phyloP scores from a whole-genome alignment of 1,140 invertebrate genomes.

The Magallana gigas region DNA sequence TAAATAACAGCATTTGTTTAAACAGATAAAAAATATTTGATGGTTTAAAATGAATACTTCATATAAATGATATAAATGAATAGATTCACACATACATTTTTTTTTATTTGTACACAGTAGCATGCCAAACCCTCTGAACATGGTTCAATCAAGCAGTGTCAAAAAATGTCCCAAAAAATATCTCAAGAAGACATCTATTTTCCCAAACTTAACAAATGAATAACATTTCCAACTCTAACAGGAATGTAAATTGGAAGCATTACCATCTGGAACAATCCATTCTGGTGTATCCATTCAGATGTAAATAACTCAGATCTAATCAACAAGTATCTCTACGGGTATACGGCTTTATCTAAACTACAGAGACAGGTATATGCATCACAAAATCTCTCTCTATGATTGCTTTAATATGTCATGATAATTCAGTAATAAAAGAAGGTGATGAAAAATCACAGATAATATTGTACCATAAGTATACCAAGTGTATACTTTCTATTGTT shows the following conservation, averaged over 20 bases:
- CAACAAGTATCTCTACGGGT: background rate
- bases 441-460: constrained; percentile 28
- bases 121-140: background rate
- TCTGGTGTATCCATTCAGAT: background rate
- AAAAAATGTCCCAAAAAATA: background rate
- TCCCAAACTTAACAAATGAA: background rate
- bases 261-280: background rate
- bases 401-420: constrained; percentile 26
- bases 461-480: background rate
- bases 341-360: background rate
- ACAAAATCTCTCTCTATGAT: background rate
- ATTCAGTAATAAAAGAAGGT: background rate
- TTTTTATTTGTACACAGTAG: background rate
- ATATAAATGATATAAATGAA: background rate
- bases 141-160: background rate
- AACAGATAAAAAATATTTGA: constrained; percentile 31
- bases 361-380: constrained; percentile 23
- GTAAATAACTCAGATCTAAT: background rate
- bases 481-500: constrained; percentile 31
- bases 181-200: background rate
- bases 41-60: background rate
- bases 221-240: background rate
- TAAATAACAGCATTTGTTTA: constrained; percentile 11
- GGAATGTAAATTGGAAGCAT: constrained; percentile 1
- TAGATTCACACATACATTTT: background rate